A percentile compares a stretch with the other conserved stretches of the same genome.
phyloP scores from a whole-genome alignment of 2,797 vertebrate genomes.

The Paratrypauchen microcephalus region DNA sequence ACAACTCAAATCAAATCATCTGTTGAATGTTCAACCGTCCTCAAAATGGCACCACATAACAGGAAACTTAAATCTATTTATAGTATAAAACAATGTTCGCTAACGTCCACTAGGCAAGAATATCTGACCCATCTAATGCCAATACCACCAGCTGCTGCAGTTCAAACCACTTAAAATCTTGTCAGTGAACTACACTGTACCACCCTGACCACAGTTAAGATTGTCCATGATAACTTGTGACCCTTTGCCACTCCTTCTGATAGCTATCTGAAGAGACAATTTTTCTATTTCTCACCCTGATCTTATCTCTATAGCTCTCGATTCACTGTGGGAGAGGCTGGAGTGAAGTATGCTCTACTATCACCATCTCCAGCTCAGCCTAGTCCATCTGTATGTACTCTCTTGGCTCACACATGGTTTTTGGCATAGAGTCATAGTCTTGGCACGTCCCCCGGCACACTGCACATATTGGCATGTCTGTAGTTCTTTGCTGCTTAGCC shows the following conservation, averaged over 20 bases:
- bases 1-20: too few relatives aligned
- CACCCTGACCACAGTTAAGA: neutral
- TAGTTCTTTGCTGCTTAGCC: conserved; percentile 9
- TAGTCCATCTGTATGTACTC: neutral
- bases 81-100: too few relatives aligned
- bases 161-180: neutral
- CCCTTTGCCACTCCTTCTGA: neutral
- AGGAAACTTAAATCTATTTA: too few relatives aligned
- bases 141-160: neutral
- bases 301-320: conserved; percentile 1
- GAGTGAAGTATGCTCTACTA: neutral
- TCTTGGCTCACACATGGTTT: neutral
- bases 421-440: neutral
- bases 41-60: too few relatives aligned
- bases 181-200: neutral
- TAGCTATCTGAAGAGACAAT: neutral
- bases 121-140: neutral
- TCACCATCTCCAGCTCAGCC: neutral
- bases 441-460: conserved; percentile 6
- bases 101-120: neutral
- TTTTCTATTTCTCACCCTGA: conserved; percentile 3
- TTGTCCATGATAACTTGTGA: neutral
- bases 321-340: neutral
- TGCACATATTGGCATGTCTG: conserved; percentile 12
- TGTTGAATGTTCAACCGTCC: too few relatives aligned